These are phyloP conservation scores for Oscheius sp. DNA, from an alignment of 2,888 invertebrate species.

Conservation along the genomic window DNA sequence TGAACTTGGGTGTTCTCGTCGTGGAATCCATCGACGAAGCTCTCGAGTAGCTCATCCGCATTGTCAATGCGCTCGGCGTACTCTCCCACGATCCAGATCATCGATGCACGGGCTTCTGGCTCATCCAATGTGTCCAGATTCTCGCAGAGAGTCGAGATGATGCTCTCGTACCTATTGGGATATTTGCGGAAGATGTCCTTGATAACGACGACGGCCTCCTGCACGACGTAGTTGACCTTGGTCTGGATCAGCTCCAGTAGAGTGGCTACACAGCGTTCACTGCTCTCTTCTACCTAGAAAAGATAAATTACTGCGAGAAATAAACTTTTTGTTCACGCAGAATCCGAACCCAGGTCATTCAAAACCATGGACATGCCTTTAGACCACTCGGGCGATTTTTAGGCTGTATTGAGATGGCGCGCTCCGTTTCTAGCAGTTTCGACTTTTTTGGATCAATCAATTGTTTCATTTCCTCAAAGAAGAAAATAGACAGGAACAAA, in stretches of 20 bases:
- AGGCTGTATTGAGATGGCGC: too few species aligned
- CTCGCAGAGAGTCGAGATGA: constrained; percentile 97
- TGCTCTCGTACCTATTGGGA: constrained; percentile 99
- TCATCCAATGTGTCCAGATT: constrained; percentile 98
- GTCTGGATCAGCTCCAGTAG: constrained; percentile 97
- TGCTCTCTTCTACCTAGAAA: constrained; percentile 84
- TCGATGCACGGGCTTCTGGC: constrained; percentile 91
- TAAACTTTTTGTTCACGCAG: too few species aligned
- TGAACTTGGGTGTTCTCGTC: constrained; percentile 95
- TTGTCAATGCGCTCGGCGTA: constrained; percentile 99
- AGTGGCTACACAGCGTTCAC: constrained; percentile 97
- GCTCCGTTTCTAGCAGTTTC: too few species aligned
- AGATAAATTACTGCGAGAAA: background rate
- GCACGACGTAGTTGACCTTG: constrained; percentile 98
- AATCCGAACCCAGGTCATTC: too few species aligned
- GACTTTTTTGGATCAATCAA: too few species aligned
- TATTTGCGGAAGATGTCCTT: constrained; percentile 85
- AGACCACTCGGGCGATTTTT: too few species aligned
- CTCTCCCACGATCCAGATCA: constrained; percentile 89
- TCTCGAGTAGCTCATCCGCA: constrained; percentile 96
- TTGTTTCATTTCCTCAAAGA: background rate
- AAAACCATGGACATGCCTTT: too few species aligned
- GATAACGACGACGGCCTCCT: constrained; percentile 99
- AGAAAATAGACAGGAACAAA: constrained; percentile 27
- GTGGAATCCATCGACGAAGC: constrained; percentile 95